Base-by-base conservation (phyloP, 2,113 vertebrate species). In the Pristiophorus japonicus region DNA sequence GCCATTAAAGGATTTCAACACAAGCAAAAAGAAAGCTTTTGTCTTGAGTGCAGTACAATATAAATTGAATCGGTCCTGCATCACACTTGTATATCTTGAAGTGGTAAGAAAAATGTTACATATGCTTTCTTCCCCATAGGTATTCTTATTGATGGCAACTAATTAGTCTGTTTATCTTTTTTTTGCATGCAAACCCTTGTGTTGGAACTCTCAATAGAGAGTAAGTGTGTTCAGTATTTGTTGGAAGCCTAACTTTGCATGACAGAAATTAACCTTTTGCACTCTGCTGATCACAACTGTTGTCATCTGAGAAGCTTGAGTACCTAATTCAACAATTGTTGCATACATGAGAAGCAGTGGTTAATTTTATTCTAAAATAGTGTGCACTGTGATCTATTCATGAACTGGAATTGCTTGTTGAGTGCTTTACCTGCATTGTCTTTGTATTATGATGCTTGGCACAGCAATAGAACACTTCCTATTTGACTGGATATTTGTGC, bases 131-230 rank as follows among this genome's bases (percentile, higher is more conserved):
- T 70, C 93, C 93, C 66, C 65, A 42, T 51, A 70, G 93, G 93
- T 94, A 34, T 70, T 97, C 96, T 97, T 97, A 97, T 97, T 96
- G 97, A 97, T 98, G 97, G 97, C 96, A 97, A 98, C 98, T 98
- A 98, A 98, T 98, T 98, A 97, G 97, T 98, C 97, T 98, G 97
- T 98, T 97, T 98, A 97, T 98, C 97, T 97, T 97, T 97, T 97
- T 97, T 97, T 97, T 98, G 97, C 98, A 98, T 98, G 98, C 98
- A 96, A 97, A 98, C 97, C 97, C 97, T 98, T 97, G 97, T 98
- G 98, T 98, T 98, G 98, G 98, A 98, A 98, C 98, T 99, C 98
- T 99, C 98, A 98, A 96, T 99, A 99, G 99, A 99, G 99, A 99
- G 99, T 99, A 99, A 99, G 99, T 99, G 97, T 98, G 97, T 97